A percentile compares a stretch with the other conserved stretches of the same genome.
Conservation (phyloP, 2,797 vertebrate genomes). For the Tarsius wallacei region DNA sequence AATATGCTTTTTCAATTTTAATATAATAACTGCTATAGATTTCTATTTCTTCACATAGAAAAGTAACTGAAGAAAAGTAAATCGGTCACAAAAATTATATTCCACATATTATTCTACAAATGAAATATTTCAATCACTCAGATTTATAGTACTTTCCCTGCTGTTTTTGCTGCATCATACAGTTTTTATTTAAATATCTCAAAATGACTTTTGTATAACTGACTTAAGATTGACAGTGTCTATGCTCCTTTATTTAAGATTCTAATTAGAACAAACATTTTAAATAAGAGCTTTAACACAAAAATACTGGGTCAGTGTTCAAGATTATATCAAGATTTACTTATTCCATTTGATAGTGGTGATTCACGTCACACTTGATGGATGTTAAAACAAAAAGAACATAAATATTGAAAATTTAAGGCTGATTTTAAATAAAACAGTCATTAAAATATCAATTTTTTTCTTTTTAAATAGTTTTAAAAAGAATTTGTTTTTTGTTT, state of each 20-base stretch:
- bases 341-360: background rate
- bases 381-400: background rate
- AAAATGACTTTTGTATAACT: background rate
- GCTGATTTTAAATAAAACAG: background rate
- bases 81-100: background rate
- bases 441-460: background rate
- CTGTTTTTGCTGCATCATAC: background rate
- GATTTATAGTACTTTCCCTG: background rate
- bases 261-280: background rate
- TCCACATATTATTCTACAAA: background rate
- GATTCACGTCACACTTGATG: background rate
- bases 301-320: background rate
- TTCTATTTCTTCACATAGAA: background rate
- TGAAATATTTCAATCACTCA: background rate
- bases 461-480: background rate
- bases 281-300: background rate
- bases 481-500: background rate
- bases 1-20: background rate
- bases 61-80: background rate
- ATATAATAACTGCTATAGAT: background rate
- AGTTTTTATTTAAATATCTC: background rate
- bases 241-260: background rate
- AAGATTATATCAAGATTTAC: background rate
- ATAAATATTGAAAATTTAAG: background rate
- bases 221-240: background rate